Evolutionary conservation across 2,888 invertebrate species (phyloP), one percentile per base, ranked within the genome.

Genomic region (Yponomeuta cagnagella): DNA sequence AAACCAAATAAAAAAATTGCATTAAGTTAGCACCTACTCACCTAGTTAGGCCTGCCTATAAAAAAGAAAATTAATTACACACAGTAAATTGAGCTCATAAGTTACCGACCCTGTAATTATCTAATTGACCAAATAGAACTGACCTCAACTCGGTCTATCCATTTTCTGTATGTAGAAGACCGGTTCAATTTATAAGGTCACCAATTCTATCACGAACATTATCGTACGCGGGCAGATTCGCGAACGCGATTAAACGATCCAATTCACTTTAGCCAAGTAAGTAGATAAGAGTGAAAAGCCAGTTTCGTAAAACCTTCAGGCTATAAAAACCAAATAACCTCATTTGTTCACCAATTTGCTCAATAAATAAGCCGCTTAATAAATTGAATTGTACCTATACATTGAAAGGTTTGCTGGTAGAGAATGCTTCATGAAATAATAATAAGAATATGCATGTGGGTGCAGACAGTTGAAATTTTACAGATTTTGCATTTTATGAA

Each of bases 191-290:
- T 65, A 9, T 65, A 65, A 30, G 65, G 65, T 68, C 48, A n/a
- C 30, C 23, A 5, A 48, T 23, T 43, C 37, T 23, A 23, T 68
- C 10, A 68, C 68, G 23, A 23, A 68, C n/a, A 68, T 43, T 68
- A 68, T 43, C 70, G 70, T 69, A 72, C 68, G 71, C 70, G 70
- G 69, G 70, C 9, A 69, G 69, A 72, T 70, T 70, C 72, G 73
- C 73, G 72, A 73, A 73, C 71, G 70, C 72, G 73, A 72, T 73
- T 70, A 71, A 64, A 71, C 71, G n/a, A 72, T 70, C 73, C 72
- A 73, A 73, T 73, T 71, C 73, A 73, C 73, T 73, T 73, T 69
- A 72, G 72, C 71, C 58, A 70, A 65, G 68, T 72, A 70, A 65
- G 68, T 72, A 72, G 70, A 65, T 65, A 65, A 33, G 65, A 12